Evolutionary conservation across 2,113 vertebrate genomes (phyloP).

Genomic region (Trachemys scripta): DNA sequence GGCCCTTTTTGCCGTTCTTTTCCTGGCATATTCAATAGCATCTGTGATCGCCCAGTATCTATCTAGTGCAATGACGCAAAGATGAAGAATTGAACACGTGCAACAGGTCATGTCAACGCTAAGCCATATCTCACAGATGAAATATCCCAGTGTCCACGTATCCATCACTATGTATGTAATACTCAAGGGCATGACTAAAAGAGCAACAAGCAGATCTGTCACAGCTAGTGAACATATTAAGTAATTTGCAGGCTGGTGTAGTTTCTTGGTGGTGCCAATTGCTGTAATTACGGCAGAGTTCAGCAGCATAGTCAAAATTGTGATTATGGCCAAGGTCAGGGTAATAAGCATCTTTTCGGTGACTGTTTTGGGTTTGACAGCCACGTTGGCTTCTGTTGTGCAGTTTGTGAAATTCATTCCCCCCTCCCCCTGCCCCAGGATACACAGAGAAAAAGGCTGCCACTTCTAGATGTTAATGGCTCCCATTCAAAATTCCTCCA

Average conservation of each 20-base stretch:
- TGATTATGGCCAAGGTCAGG: constrained; percentile 83
- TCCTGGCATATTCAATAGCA: constrained; percentile 87
- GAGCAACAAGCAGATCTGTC: constrained; percentile 90
- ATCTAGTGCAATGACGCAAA: constrained; percentile 91
- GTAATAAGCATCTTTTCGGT: constrained; percentile 85
- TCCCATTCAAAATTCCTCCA: constrained; percentile 41
- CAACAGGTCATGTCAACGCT: constrained; percentile 94
- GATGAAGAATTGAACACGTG: constrained; percentile 92
- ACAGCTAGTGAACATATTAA: constrained; percentile 92
- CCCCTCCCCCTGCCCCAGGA: neutral
- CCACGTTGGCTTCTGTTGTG: constrained; percentile 75
- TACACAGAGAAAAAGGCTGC: constrained; percentile 25
- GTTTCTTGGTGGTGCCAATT: constrained; percentile 90
- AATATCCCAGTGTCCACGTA: constrained; percentile 86
- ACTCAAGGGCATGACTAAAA: constrained; percentile 92
- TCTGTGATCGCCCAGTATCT: constrained; percentile 95
- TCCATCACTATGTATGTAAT: constrained; percentile 89
- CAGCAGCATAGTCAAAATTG: constrained; percentile 84
- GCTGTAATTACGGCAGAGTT: constrained; percentile 88
- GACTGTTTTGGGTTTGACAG: constrained; percentile 74
- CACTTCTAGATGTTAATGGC: constrained; percentile 30
- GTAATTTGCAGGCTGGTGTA: constrained; percentile 92
- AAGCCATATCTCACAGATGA: constrained; percentile 90
- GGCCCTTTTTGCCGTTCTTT: constrained; percentile 85
- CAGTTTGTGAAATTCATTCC: constrained; percentile 88